Conservation (phyloP, 2,888 invertebrate species). For the Andricus quercusramuli region DNA sequence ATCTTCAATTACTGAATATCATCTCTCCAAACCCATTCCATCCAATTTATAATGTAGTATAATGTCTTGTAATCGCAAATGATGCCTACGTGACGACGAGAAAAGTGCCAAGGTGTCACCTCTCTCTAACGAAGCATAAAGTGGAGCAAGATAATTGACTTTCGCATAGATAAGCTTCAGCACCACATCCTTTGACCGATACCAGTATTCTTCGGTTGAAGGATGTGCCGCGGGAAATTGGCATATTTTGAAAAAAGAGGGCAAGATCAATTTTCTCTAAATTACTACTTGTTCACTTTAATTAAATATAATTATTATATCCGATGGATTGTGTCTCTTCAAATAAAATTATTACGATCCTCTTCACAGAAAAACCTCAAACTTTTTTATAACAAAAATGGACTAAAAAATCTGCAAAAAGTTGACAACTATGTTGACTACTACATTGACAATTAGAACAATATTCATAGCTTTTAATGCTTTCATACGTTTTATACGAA, state of each 20-base stretch:
- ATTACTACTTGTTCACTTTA: not conserved
- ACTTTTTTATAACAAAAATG: too few species aligned
- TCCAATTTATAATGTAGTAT: too few species aligned
- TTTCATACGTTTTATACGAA: too few species aligned
- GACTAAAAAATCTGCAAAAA: too few species aligned
- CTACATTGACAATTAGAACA: too few species aligned
- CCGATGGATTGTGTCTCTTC: too few species aligned
- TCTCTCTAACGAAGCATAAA: conserved; percentile 24
- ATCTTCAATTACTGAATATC: too few species aligned
- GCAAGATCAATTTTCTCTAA: not conserved
- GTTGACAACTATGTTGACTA: too few species aligned
- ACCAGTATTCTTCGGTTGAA: not conserved
- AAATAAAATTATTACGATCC: too few species aligned
- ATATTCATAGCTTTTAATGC: too few species aligned
- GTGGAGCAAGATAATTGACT: conserved; percentile 35
- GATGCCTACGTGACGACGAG: not conserved
- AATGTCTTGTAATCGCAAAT: not conserved
- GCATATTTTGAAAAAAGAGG: not conserved
- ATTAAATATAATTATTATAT: not conserved
- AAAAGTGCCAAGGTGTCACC: conserved; percentile 27
- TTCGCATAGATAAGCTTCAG: conserved; percentile 12
- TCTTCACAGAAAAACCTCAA: too few species aligned
- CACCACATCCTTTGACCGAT: not conserved
- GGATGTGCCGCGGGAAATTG: not conserved
- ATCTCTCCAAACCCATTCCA: too few species aligned